Conservation (phyloP, 2,113 vertebrate genomes). For the Bos indicus region DNA sequence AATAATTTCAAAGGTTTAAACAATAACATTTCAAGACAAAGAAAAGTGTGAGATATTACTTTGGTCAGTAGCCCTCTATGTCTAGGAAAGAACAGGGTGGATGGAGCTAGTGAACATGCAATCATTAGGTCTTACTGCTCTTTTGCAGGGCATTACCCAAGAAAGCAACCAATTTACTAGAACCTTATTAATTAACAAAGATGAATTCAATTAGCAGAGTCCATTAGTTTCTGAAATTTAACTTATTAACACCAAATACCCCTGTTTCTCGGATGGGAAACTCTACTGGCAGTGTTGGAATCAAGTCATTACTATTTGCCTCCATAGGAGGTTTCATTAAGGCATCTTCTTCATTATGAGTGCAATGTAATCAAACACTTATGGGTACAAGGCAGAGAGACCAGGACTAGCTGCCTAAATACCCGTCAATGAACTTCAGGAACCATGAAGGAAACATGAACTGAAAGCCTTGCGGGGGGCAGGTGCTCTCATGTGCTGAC, state of each 20-base stretch:
- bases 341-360: conserved; percentile 64
- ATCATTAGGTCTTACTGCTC: conserved; percentile 56
- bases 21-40: conserved; percentile 41
- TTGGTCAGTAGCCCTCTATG: conserved; percentile 1
- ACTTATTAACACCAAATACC: conserved; percentile 71
- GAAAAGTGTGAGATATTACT: neutral
- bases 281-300: conserved; percentile 52
- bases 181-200: conserved; percentile 75
- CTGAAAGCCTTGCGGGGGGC: neutral
- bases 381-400: conserved; percentile 23
- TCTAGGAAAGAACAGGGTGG: conserved; percentile 19
- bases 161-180: conserved; percentile 68
- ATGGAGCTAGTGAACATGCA: conserved; percentile 33
- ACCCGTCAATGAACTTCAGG: neutral
- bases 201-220: conserved; percentile 75
- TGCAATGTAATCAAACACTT: conserved; percentile 60
- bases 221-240: conserved; percentile 76
- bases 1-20: conserved; percentile 39
- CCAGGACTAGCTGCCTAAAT: conserved; percentile 22
- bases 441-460: conserved; percentile 1
- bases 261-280: conserved; percentile 66
- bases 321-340: conserved; percentile 70
- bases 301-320: conserved; percentile 68
- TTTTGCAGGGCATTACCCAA: conserved; percentile 55
- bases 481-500: neutral